Evolutionary conservation across 2,797 vertebrate species (phyloP).

Genomic region (Champsocephalus gunnari): DNA sequence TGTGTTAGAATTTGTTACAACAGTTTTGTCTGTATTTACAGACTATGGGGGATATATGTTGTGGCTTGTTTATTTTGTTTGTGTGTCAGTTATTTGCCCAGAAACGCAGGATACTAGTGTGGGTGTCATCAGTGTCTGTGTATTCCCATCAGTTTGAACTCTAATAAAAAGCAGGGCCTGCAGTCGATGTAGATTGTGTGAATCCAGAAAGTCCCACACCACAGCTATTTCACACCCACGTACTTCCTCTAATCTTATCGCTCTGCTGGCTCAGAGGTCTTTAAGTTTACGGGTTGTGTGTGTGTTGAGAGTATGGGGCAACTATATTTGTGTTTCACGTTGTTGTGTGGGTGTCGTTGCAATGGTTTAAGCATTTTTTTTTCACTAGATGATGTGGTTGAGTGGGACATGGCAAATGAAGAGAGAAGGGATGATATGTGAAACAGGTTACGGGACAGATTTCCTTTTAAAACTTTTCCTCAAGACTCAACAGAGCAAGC

Average conservation of each 20-base stretch:
- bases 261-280: conserved; percentile 70
- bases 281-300: conserved; percentile 42
- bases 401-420: conserved; percentile 23
- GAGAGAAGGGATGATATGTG: conserved; percentile 15
- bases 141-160: conserved; percentile 75
- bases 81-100: conserved; percentile 34
- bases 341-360: conserved; percentile 57
- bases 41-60: conserved; percentile 10
- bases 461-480: conserved; percentile 30
- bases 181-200: conserved; percentile 72
- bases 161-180: conserved; percentile 78
- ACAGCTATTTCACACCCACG: conserved; percentile 83
- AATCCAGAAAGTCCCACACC: conserved; percentile 78
- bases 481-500: conserved; percentile 10
- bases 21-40: conserved; percentile 11
- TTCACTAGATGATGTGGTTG: conserved; percentile 10
- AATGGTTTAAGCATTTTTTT: conserved; percentile 33
- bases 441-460: conserved; percentile 26
- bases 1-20: neutral
- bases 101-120: conserved; percentile 57
- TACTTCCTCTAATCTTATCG: conserved; percentile 82
- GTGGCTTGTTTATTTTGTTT: conserved; percentile 28
- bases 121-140: conserved; percentile 66
- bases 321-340: conserved; percentile 57
- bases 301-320: conserved; percentile 33